phyloP scores from a whole-genome alignment of 2,797 vertebrate species.

The Sarcophilus harrisii region DNA sequence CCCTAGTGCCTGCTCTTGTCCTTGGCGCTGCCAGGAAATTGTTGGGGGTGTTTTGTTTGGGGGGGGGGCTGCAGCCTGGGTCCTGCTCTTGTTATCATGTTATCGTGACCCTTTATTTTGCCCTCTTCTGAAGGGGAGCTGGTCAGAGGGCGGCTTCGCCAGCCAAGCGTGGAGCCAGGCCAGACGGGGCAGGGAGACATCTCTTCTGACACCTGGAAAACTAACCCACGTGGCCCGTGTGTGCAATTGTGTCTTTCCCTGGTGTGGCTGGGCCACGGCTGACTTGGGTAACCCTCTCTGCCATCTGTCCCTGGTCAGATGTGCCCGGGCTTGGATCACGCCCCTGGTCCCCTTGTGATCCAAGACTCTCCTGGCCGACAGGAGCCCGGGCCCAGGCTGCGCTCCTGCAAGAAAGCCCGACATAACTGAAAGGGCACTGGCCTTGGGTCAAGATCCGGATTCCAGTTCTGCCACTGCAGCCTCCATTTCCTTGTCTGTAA shows the following conservation, averaged over 20 bases:
- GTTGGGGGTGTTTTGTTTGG: background rate
- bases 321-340: background rate
- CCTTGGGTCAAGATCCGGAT: background rate
- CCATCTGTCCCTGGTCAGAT: background rate
- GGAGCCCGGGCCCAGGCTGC: background rate
- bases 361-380: background rate
- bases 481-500: background rate
- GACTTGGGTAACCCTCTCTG: background rate
- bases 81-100: background rate
- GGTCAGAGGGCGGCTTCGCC: background rate
- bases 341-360: background rate
- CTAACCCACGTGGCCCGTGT: slow-evolving; percentile 37
- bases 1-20: background rate
- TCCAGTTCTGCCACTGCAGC: background rate
- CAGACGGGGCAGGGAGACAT: background rate
- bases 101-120: background rate
- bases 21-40: slow-evolving; percentile 4
- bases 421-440: background rate
- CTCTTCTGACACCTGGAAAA: slow-evolving; percentile 52
- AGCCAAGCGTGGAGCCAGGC: background rate
- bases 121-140: background rate
- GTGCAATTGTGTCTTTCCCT: slow-evolving; percentile 72
- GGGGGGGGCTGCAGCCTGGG: background rate
- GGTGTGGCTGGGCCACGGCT: background rate
- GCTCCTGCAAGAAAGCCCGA: background rate